These are phyloP conservation scores for Odiellus spinosus DNA, from an alignment of 2,888 invertebrate genomes.

Conservation along the genomic window DNA sequence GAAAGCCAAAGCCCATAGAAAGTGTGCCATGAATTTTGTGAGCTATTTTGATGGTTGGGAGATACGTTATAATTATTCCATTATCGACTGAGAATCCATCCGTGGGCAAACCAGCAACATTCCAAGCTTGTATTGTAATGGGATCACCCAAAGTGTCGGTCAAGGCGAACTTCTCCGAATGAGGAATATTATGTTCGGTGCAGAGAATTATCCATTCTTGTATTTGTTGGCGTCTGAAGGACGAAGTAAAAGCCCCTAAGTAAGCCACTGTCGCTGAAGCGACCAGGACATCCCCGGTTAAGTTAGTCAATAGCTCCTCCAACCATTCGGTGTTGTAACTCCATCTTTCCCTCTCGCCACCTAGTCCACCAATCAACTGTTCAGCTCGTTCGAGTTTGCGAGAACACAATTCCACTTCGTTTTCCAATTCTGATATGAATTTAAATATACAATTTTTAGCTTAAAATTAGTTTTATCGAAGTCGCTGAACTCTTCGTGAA, in stretches of 20 bases:
- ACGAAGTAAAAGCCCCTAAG: constrained; percentile 59
- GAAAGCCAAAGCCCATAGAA: no score
- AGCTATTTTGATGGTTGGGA: no score
- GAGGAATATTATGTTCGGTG: constrained; percentile 26
- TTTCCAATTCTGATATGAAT: constrained; percentile 61
- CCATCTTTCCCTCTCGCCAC: constrained; percentile 82
- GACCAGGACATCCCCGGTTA: constrained; percentile 75
- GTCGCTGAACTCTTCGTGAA: background rate
- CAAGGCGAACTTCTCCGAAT: constrained; percentile 30
- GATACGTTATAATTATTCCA: constrained; percentile 31
- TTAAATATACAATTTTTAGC: background rate
- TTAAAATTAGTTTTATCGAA: background rate
- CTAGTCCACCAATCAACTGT: constrained; percentile 68
- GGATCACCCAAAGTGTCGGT: constrained; percentile 30
- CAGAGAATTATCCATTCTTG: constrained; percentile 26
- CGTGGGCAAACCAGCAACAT: constrained; percentile 33
- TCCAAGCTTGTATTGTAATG: constrained; percentile 34
- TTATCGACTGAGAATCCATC: constrained; percentile 35
- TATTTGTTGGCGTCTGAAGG: constrained; percentile 21
- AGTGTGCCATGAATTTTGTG: no score
- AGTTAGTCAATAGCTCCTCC: constrained; percentile 55
- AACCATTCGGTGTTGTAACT: constrained; percentile 58
- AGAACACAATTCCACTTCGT: constrained; percentile 74
- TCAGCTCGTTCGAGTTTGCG: constrained; percentile 80
- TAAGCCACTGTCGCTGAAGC: constrained; percentile 83